phyloP scores from a whole-genome alignment of 1,140 invertebrate genomes.

The Pseudomyrmex cubaensis region DNA sequence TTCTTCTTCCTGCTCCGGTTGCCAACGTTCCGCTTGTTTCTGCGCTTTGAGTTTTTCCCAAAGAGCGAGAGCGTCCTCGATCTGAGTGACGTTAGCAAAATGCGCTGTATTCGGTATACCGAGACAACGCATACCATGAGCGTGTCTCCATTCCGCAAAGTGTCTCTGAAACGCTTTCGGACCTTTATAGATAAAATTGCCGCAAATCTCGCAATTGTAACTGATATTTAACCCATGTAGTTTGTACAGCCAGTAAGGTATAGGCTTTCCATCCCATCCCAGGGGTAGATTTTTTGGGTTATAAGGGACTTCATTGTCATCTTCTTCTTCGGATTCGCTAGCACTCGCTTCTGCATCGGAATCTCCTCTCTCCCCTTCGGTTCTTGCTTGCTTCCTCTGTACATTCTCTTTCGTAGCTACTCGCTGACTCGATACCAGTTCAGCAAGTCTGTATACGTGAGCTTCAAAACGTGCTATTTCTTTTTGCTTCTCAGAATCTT shows the following conservation, averaged over 20 bases:
- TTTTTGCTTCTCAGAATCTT: constrained; percentile 91
- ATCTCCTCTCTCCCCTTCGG: constrained; percentile 96
- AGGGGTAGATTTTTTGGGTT: constrained; percentile 99
- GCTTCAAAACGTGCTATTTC: constrained; percentile 95
- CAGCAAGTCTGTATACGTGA: constrained; percentile 94
- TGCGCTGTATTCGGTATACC: constrained; percentile 99
- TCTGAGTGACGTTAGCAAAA: constrained; percentile 99
- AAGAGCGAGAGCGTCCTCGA: constrained; percentile 98
- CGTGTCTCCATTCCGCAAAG: constrained; percentile 99
- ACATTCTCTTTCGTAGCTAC: constrained; percentile 98
- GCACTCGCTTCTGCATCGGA: constrained; percentile 96
- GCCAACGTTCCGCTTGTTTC: constrained; percentile 98
- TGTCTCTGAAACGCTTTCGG: constrained; percentile 99
- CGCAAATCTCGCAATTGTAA: constrained; percentile 99
- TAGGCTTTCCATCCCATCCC: constrained; percentile 99
- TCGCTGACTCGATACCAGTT: constrained; percentile 93
- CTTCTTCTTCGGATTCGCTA: constrained; percentile 93
- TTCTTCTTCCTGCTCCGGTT: constrained; percentile 98
- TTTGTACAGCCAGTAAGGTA: constrained; percentile 99
- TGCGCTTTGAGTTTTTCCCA: constrained; percentile 99
- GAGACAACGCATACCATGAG: constrained; percentile 99
- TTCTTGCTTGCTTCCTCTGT: constrained; percentile 98
- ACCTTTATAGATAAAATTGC: constrained; percentile 99
- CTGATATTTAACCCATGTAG: constrained; percentile 99
- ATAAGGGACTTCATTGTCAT: constrained; percentile 98